Base-by-base conservation (phyloP, 2,888 invertebrate genomes). In the Tolmerus cingulatus region DNA sequence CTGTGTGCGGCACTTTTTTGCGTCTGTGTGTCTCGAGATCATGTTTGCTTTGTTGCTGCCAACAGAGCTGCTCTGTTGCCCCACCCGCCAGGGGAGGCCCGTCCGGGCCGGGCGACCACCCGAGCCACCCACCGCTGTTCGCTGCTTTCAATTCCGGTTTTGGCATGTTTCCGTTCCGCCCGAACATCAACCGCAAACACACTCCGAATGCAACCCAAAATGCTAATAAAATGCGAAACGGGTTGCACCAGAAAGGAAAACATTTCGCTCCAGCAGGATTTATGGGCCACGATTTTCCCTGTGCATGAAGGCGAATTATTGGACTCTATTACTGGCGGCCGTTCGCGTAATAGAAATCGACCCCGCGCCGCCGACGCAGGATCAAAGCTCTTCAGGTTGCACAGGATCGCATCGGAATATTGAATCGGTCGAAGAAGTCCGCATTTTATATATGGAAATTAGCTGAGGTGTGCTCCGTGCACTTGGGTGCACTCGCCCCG, bases 171-270 rank as follows among this genome's bases (percentile, higher is more conserved):
- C 86, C 86, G 86, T 77, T 86, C 86, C 76, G 55, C 86, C 76
- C 86, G 77, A 86, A 86, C 77, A 86, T 86, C 86, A 77, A 86
- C 86, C 86, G 77, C 86, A 86, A 86, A 85, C 85, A 86, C 77
- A 86, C 77, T 77, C 77, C 55, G 76, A 86, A 86, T 77, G 77
- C 76, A 86, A 77, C 51, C 76, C 55, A 85, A 77, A 85, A 85
- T 85, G 85, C 85, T 74, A 85, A 85, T 85, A 85, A 85, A 85
- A 74, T 85, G 74, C 74, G 85, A 85, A 85, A 85, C 85, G 85
- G 85, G 85, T 74, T 85, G 85, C 74, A 74, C 85, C 74, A 74
- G 46, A 85, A 74, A 74, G 85, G 85, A 85, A 85, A 85, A 85
- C 85, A 74, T 74, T 74, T 74, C 85, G 85, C 74, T 85, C 19